Evolutionary conservation across 2,888 invertebrate species (phyloP).

Genomic region (Lasiommata megera): DNA sequence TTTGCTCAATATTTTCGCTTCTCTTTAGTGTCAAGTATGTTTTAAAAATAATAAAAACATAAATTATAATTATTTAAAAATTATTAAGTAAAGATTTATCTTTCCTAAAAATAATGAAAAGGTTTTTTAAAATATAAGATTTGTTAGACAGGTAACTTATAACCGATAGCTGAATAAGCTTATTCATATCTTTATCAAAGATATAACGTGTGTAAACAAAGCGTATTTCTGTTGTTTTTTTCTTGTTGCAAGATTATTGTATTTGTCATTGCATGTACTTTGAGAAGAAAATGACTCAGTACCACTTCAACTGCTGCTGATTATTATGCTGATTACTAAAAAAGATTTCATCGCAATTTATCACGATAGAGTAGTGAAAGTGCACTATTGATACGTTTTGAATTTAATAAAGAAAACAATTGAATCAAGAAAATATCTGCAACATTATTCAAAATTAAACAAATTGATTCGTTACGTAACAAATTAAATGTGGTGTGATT

Average conservation of each 20-base stretch:
- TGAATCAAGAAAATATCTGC: no score
- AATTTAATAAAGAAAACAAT: no score
- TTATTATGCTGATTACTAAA: not conserved
- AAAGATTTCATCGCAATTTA: not conserved
- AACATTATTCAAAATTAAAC: no score
- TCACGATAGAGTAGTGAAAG: not conserved
- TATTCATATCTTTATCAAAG: not conserved
- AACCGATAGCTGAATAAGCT: not conserved
- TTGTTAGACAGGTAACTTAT: not conserved
- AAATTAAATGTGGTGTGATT: no score
- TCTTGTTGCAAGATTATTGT: not conserved
- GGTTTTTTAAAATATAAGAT: no score
- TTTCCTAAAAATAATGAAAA: no score
- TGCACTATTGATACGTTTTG: not conserved
- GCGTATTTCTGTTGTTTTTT: not conserved
- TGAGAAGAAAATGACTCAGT: not conserved
- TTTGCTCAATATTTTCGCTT: no score
- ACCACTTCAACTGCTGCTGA: not conserved
- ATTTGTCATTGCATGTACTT: not conserved
- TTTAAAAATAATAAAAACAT: no score
- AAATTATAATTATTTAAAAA: no score
- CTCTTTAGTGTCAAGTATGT: no score
- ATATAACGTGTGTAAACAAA: conserved; percentile 6
- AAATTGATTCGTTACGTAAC: no score
- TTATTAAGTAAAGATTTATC: no score